Evolutionary conservation across 2,888 invertebrate genomes (phyloP).

Genomic region (Stramonita haemastoma): DNA sequence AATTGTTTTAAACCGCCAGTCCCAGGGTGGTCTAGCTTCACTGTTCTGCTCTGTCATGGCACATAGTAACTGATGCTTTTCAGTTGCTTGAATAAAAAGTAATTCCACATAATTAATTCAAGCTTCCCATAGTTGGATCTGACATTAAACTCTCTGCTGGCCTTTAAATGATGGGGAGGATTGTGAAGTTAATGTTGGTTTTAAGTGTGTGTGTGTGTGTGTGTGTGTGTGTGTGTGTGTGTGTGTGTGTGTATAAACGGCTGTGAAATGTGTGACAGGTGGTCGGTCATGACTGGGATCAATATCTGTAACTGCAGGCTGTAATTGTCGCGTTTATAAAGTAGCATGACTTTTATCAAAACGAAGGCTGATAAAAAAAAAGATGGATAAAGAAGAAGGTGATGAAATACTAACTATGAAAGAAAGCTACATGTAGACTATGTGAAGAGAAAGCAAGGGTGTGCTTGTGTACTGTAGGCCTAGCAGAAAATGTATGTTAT

Average conservation of each 20-base stretch:
- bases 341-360: not conserved
- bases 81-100: no score
- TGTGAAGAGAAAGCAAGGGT: no score
- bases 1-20: no score
- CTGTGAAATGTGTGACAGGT: not conserved
- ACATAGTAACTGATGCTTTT: no score
- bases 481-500: not conserved
- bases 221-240: not conserved
- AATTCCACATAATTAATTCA: no score
- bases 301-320: not conserved
- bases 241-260: not conserved
- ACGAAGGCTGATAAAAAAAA: not conserved
- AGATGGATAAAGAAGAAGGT: not conserved
- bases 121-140: no score
- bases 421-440: not conserved
- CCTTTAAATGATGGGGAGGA: no score
- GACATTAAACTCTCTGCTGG: no score
- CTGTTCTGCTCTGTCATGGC: no score
- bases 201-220: not conserved
- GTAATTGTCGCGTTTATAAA: not conserved
- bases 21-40: no score
- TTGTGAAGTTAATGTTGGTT: not conserved
- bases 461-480: not conserved
- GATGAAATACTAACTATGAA: not conserved
- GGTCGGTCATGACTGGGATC: not conserved